Evolutionary conservation across 2,888 invertebrate species (phyloP), one percentile per base, ranked within the genome.

Genomic region (Drosophila infuscata): DNA sequence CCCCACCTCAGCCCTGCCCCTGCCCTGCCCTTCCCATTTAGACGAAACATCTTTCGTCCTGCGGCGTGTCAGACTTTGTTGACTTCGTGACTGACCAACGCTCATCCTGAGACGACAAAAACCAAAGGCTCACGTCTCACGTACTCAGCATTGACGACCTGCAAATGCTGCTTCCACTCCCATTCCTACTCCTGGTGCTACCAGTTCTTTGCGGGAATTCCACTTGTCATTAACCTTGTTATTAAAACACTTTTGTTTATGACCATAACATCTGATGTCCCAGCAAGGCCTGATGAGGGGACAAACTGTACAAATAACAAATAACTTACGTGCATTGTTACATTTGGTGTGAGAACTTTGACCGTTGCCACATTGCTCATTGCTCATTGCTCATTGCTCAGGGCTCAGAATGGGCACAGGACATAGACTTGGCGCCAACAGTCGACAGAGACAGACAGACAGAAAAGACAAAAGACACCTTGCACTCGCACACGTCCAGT

Each of bases 221-320:
- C 80, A 84, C 91, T 91, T 91, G 92, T 90, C 90, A 91, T 91
- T 91, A 91, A 91, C 83, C 83, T 91, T 92, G 91, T 91, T 91
- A 90, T 91, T 87, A 87, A 88, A 92, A 87, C 92, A 91, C 91
- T 92, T 91, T 89, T 90, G 79, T 80, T 76, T 78, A 78, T 81
- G 79, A 64, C 73, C 81, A 82, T 81, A 91, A 90, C 91, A 91
- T 88, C 92, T 92, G 91, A 91, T 91, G 91, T 85, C 75, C 83
- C 33, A 59, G 58, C 49, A 59, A 49, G 65, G 65, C 41, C 33
- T 48, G 64, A 60, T 58, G 59, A 72, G 64, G 71, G 75, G 81
- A 75, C 79, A 86, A 60, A 70, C 62, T 78, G 77, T 78, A 77
- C 82, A 89, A 92, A 92, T 92, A 81, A 88, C 91, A 89, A 92